Percentiles rank a stretch among this genome's conserved stretches.
phyloP scores from a whole-genome alignment of 1,140 invertebrate genomes.

The Zaprionus africanus region DNA sequence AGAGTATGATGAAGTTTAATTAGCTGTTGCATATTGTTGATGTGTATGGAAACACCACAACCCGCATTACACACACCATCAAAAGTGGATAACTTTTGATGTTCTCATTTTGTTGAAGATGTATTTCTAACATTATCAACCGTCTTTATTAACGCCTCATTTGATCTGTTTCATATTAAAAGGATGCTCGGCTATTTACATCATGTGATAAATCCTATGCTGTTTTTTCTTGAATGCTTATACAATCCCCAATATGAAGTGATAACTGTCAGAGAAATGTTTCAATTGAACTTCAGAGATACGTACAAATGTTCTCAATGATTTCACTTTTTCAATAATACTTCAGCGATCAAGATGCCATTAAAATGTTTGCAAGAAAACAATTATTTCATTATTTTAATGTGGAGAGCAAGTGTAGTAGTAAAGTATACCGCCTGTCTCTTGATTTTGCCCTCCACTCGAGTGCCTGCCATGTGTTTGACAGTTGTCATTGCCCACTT shows the following conservation, averaged over 20 bases:
- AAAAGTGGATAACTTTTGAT: no score
- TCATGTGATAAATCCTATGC: no score
- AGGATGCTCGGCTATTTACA: no score
- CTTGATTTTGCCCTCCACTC: slow-evolving; percentile 1
- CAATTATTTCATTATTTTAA: slow-evolving; percentile 6
- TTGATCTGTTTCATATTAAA: no score
- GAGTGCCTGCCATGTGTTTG: slow-evolving; percentile 50
- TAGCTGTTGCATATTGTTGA: slow-evolving; percentile 1
- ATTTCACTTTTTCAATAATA: neutral
- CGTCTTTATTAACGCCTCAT: no score
- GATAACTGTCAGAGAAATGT: neutral
- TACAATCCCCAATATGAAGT: no score
- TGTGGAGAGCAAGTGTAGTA: neutral
- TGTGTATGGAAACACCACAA: neutral
- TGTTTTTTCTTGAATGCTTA: no score
- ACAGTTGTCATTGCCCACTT: slow-evolving; percentile 53
- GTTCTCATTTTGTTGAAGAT: no score
- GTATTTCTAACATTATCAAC: no score
- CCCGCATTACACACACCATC: no score
- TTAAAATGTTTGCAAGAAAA: neutral
- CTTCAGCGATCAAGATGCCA: neutral
- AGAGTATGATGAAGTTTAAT: neutral
- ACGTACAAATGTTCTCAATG: neutral
- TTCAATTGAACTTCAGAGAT: neutral
- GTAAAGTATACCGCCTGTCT: neutral